These are phyloP conservation scores for Thereuonema tuberculata DNA, from an alignment of 1,140 invertebrate species.

Conservation along the genomic window DNA sequence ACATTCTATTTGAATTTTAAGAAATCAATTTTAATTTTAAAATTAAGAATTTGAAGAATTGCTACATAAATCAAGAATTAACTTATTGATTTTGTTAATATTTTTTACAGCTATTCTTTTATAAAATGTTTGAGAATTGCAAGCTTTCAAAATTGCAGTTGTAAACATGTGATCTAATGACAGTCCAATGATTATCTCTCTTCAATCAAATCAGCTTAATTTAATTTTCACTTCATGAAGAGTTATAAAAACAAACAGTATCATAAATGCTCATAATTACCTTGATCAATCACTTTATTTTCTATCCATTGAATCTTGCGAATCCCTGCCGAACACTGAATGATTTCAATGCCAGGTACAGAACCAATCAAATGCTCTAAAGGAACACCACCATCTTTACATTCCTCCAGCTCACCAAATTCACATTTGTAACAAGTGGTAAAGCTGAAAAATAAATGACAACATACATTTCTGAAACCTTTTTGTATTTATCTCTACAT, in stretches of 20 bases:
- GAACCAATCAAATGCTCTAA: constrained; percentile 75
- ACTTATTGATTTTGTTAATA: too few species aligned
- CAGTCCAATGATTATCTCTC: too few species aligned
- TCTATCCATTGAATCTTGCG: constrained; percentile 38
- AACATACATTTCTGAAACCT: too few species aligned
- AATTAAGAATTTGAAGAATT: too few species aligned
- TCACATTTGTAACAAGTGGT: constrained; percentile 60
- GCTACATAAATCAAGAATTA: too few species aligned
- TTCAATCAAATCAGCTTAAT: too few species aligned
- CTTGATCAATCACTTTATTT: constrained; percentile 24
- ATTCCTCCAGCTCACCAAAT: constrained; percentile 41
- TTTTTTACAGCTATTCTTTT: too few species aligned
- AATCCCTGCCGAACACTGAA: constrained; percentile 31
- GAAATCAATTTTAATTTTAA: too few species aligned
- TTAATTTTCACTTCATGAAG: background rate
- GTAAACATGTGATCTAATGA: background rate
- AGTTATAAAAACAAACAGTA: background rate
- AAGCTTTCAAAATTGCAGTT: too few species aligned
- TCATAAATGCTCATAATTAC: background rate
- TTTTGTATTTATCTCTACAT: background rate
- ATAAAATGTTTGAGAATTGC: too few species aligned
- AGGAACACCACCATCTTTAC: constrained; percentile 52
- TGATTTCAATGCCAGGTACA: constrained; percentile 53
- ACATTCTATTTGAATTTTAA: too few species aligned
- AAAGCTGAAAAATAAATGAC: constrained; percentile 43